Percentiles rank a stretch among this genome's conserved stretches.
Evolutionary conservation across 1,140 invertebrate species (phyloP).

Genomic region (Pollicipes pollicipes): DNA sequence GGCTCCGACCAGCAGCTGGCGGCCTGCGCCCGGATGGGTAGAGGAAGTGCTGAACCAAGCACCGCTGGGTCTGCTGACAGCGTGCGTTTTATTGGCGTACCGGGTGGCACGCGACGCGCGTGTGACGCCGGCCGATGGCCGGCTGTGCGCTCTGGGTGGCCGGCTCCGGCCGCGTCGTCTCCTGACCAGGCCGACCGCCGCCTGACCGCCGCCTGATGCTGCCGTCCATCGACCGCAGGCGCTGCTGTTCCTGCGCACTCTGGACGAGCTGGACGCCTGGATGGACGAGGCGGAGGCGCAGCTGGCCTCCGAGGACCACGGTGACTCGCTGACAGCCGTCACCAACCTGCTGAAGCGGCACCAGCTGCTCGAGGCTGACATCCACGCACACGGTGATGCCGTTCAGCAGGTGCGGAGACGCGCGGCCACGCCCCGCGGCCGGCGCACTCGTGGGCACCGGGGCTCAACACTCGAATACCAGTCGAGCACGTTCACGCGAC

Average conservation of each 20-base stretch:
- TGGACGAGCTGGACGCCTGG: conserved; percentile 80
- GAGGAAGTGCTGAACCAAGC: conserved; percentile 63
- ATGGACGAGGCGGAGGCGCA: conserved; percentile 70
- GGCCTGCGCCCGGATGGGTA: too few species aligned
- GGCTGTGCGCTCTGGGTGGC: conserved; percentile 63
- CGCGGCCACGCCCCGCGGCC: not conserved
- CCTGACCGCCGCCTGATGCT: too few species aligned
- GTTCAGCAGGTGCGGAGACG: conserved; percentile 9
- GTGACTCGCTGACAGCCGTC: conserved; percentile 58
- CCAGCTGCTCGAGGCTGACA: conserved; percentile 60
- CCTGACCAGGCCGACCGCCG: conserved; percentile 64
- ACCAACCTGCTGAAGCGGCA: conserved; percentile 63
- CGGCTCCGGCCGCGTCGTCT: conserved; percentile 61
- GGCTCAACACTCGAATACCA: too few species aligned
- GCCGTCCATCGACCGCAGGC: too few species aligned
- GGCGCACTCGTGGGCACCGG: too few species aligned
- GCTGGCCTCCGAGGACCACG: conserved; percentile 62
- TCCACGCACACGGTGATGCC: conserved; percentile 40
- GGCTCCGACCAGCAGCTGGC: too few species aligned
- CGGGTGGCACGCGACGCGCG: conserved; percentile 59
- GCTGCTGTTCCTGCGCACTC: conserved; percentile 55
- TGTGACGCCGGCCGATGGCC: conserved; percentile 47
- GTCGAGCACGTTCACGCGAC: too few species aligned
- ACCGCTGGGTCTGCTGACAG: too few species aligned
- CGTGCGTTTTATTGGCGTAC: too few species aligned